Evolutionary conservation across 2,888 invertebrate genomes (phyloP).

Genomic region (Melanotus villosus): DNA sequence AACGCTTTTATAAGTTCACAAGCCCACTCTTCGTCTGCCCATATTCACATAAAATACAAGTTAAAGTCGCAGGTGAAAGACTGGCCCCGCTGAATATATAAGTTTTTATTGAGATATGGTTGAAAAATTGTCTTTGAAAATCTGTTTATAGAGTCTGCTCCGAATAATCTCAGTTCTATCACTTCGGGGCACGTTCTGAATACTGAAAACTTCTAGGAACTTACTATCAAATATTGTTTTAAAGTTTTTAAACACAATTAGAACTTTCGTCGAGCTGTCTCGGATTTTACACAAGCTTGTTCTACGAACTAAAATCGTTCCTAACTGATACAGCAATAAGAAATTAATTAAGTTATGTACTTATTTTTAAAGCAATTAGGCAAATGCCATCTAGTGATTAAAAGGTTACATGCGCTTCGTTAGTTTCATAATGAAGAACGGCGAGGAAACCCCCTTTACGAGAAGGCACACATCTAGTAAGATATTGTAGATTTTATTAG

Average conservation of each 20-base stretch:
- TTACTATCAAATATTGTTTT: constrained; percentile 23
- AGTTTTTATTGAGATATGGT: constrained; percentile 31
- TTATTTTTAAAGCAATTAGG: background rate
- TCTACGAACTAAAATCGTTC: background rate
- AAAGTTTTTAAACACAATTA: constrained; percentile 21
- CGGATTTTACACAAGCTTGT: background rate
- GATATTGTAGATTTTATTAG: too few relatives aligned
- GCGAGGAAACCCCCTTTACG: too few relatives aligned
- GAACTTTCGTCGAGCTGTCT: background rate
- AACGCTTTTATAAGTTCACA: too few relatives aligned
- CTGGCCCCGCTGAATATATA: background rate
- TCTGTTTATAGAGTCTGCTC: constrained; percentile 30
- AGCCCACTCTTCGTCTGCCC: too few relatives aligned
- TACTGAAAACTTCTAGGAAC: constrained; percentile 11
- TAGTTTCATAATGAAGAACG: too few relatives aligned
- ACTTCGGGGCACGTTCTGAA: constrained; percentile 8
- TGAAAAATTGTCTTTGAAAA: constrained; percentile 28
- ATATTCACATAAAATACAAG: background rate
- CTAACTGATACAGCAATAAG: background rate
- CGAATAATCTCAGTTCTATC: constrained; percentile 28
- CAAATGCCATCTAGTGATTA: background rate
- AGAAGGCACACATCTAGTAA: too few relatives aligned
- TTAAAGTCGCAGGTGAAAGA: background rate
- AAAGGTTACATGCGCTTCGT: too few relatives aligned
- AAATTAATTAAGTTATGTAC: background rate